Conservation (phyloP, 2,888 invertebrate genomes). For the Lithosia quadra region DNA sequence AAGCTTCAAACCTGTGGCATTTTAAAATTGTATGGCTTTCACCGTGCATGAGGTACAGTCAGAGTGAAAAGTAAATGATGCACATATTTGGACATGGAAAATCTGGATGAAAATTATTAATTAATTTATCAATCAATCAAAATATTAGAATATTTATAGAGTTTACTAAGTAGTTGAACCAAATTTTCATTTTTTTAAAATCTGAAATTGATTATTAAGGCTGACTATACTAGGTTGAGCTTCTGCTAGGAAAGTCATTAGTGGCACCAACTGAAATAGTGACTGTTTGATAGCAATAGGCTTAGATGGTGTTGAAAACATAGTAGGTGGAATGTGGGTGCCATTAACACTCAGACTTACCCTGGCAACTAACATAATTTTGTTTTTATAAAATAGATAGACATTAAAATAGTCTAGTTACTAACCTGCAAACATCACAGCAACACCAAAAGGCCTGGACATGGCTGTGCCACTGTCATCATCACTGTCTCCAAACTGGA, state of each 20-base stretch:
- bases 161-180: too few relatives aligned
- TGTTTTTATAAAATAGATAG: not conserved
- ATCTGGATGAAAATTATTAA: too few relatives aligned
- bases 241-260: not conserved
- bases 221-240: too few relatives aligned
- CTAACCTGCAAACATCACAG: constrained; percentile 97
- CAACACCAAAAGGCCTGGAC: constrained; percentile 99
- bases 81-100: too few relatives aligned
- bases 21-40: not conserved
- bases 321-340: not conserved
- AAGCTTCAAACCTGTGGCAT: too few relatives aligned
- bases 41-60: not conserved
- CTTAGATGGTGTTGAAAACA: not conserved
- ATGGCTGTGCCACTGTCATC: constrained; percentile 97
- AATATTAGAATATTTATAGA: not conserved
- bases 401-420: not conserved
- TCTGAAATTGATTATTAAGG: too few relatives aligned
- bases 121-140: not conserved
- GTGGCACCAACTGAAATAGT: not conserved
- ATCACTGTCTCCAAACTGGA: constrained; percentile 99
- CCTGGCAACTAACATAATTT: not conserved
- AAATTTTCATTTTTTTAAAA: too few relatives aligned
- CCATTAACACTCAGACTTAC: not conserved
- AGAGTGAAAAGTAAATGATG: too few relatives aligned
- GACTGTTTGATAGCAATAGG: not conserved